Conservation (phyloP, 2,113 vertebrate species). For the Periophthalmodon schlosseri region DNA sequence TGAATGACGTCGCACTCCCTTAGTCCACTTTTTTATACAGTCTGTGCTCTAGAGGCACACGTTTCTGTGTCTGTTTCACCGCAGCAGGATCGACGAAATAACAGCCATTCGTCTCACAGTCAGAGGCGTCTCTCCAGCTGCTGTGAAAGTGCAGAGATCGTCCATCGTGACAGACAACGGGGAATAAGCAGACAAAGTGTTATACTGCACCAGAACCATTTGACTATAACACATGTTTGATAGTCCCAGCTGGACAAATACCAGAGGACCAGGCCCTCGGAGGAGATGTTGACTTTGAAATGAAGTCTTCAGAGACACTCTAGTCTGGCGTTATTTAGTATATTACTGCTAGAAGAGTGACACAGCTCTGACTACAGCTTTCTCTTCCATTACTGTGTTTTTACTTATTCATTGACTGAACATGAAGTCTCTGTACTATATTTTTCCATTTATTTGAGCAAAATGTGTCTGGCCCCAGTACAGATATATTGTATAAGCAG, state of each 20-base stretch:
- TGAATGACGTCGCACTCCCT: too few relatives aligned
- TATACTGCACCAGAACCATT: conserved; percentile 11
- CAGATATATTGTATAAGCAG: too few relatives aligned
- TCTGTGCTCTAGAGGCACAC: too few relatives aligned
- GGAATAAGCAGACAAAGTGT: conserved; percentile 15
- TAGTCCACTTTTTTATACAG: too few relatives aligned
- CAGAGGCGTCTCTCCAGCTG: conserved; percentile 23
- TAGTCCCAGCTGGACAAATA: conserved; percentile 48
- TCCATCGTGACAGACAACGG: conserved; percentile 30
- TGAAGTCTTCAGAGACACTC: conserved; percentile 47
- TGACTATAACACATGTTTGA: conserved; percentile 34
- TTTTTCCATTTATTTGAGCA: too few relatives aligned
- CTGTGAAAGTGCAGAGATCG: conserved; percentile 41
- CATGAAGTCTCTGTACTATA: not conserved
- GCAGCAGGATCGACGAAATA: conserved; percentile 13
- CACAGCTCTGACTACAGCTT: conserved; percentile 4
- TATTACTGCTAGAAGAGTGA: conserved; percentile 17
- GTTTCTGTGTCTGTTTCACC: not conserved
- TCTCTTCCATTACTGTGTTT: conserved; percentile 13
- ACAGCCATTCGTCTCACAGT: conserved; percentile 20
- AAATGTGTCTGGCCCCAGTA: too few relatives aligned
- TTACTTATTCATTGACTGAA: conserved; percentile 15
- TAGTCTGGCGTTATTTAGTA: conserved; percentile 40
- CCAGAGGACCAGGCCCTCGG: conserved; percentile 23
- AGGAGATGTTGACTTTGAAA: conserved; percentile 47